Base-by-base conservation (phyloP, 2,888 invertebrate species). In the Papilio demoleus region DNA sequence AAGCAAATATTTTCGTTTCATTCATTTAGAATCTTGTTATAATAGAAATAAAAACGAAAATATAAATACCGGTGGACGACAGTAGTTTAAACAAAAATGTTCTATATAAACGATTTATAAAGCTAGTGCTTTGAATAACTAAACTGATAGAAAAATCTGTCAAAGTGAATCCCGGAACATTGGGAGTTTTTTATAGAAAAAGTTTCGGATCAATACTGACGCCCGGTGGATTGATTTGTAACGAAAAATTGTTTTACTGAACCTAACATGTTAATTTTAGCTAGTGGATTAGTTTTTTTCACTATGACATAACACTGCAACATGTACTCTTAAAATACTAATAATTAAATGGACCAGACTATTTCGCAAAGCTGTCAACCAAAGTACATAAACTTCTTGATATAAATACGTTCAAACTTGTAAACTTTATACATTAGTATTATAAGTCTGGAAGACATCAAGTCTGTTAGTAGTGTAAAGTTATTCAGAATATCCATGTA, bases 1-100 rank as follows among this genome's bases (percentile, higher is more conserved):
- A 38, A 56, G 56, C 19, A 56, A 65, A 65, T 56, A 65, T 56
- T 65, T 56, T 19, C 27, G 17, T 65, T 56, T 42, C 40, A 56
- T 56, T 40, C 31, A 31, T 22, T 42, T 31, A 40, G 27, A 56
- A 56, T n/a, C 27, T 56, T 6, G 14, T 56, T 53, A 63, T 12
- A 12, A 17, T 38, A 40, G 12, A 40, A 6, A 6, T 19, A 45
- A 17, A 45, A 17, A 2, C 5, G 8, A n/a, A n/a, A n/a, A 45
- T 4, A 45, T 4, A 45, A 6, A 17, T 17, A 45, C 4, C 19
- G 36, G 36, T 36, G n/a, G 12, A 1, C 36, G 3, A n/a, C 1
- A n/a, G n/a, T 50, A 24, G 5, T 56, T 64, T 12, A 19, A 62
- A 11, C 12, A 47, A 62, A 62, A 47, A 24, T 31, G 19, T 34